Evolutionary conservation across 1,140 invertebrate species (phyloP).

Genomic region (Halesus radiatus): DNA sequence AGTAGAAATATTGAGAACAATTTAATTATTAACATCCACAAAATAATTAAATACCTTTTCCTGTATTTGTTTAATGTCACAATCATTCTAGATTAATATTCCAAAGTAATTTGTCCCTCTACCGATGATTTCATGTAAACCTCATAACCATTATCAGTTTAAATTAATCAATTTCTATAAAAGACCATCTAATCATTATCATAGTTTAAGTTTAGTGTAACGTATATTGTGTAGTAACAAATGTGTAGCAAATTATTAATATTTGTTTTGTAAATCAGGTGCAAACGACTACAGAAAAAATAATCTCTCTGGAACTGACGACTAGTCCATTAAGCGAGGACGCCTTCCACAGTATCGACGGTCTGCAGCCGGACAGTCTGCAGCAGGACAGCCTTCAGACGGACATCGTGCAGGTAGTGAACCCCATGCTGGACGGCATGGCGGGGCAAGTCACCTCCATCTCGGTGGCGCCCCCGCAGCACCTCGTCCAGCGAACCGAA

Average conservation of each 20-base stretch:
- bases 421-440: slow-evolving; percentile 66
- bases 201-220: too few species aligned
- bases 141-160: too few species aligned
- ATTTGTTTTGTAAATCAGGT: slow-evolving; percentile 72
- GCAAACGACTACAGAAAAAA: slow-evolving; percentile 89
- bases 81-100: too few species aligned
- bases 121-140: too few species aligned
- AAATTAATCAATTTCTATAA: too few species aligned
- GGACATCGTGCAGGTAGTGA: slow-evolving; percentile 69
- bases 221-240: too few species aligned
- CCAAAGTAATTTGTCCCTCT: too few species aligned
- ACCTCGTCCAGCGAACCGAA: slow-evolving; percentile 58
- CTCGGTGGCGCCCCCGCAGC: slow-evolving; percentile 64
- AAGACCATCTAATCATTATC: too few species aligned
- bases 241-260: neutral
- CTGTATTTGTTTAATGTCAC: too few species aligned
- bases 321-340: slow-evolving; percentile 73
- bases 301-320: slow-evolving; percentile 87
- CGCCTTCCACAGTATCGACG: slow-evolving; percentile 68
- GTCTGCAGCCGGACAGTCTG: slow-evolving; percentile 66
- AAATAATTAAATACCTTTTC: too few species aligned
- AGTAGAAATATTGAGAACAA: too few species aligned
- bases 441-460: slow-evolving; percentile 67
- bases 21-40: too few species aligned
- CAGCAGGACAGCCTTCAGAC: slow-evolving; percentile 62